phyloP scores from a whole-genome alignment of 2,797 vertebrate genomes.

The Geotrypetes seraphini region DNA sequence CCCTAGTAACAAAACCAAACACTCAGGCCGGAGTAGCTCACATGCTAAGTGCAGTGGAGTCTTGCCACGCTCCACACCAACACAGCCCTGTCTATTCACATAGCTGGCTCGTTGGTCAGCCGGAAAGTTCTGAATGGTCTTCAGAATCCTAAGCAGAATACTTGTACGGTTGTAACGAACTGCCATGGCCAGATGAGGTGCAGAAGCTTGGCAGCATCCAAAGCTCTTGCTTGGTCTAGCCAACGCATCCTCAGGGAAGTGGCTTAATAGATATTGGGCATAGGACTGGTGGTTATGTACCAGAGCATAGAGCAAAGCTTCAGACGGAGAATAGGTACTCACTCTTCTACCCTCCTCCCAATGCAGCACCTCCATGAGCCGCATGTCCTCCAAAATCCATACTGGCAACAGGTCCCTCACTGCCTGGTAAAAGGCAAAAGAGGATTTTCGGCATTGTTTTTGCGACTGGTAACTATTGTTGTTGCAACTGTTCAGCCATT shows the following conservation, averaged over 20 bases:
- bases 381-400: conserved; percentile 88
- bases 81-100: conserved; percentile 67
- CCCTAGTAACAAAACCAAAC: conserved; percentile 71
- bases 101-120: conserved; percentile 31
- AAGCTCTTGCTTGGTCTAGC: conserved; percentile 65
- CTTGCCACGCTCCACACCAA: conserved; percentile 69
- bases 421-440: conserved; percentile 84
- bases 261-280: conserved; percentile 69
- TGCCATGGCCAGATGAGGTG: conserved; percentile 72
- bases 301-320: conserved; percentile 83
- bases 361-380: conserved; percentile 81
- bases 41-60: conserved; percentile 74
- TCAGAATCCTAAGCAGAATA: conserved; percentile 66
- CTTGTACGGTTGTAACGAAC: conserved; percentile 78
- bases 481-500: conserved; percentile 33
- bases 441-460: conserved; percentile 78
- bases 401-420: conserved; percentile 77
- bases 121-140: conserved; percentile 45
- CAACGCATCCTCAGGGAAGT: conserved; percentile 62
- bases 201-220: conserved; percentile 63
- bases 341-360: conserved; percentile 83
- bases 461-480: conserved; percentile 59
- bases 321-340: conserved; percentile 70
- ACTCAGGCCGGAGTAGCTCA: conserved; percentile 70
- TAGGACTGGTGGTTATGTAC: conserved; percentile 88